phyloP scores from a whole-genome alignment of 2,113 vertebrate genomes.

The Mus musculus region DNA sequence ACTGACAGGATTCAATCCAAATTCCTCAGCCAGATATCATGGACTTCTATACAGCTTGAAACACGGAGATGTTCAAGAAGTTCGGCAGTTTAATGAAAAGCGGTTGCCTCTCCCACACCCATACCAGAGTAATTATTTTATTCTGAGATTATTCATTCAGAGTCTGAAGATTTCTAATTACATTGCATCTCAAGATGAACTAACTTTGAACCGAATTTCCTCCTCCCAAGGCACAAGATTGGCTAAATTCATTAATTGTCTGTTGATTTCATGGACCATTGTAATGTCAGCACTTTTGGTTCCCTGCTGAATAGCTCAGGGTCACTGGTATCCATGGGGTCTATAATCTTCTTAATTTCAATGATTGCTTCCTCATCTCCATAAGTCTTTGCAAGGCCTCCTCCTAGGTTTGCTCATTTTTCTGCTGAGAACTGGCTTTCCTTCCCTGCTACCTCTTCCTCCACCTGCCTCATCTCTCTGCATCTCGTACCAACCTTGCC shows the following conservation, averaged over 20 bases:
- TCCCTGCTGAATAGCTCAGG: conserved; percentile 29
- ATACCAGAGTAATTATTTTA: background rate
- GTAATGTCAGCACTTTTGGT: conserved; percentile 17
- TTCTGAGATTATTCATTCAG: conserved; percentile 10
- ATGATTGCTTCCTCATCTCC: conserved; percentile 42
- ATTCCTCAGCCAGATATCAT: background rate
- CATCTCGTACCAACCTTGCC: background rate
- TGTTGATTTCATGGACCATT: conserved; percentile 60
- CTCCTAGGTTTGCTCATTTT: background rate
- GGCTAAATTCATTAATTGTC: conserved; percentile 40
- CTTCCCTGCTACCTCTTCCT: background rate
- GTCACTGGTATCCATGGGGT: background rate
- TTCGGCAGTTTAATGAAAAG: background rate
- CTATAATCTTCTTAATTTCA: conserved; percentile 69
- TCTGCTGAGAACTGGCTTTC: conserved; percentile 28
- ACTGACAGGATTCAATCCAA: background rate
- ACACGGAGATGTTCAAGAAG: background rate
- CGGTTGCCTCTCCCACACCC: background rate
- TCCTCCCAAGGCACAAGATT: conserved; percentile 2
- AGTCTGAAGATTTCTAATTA: conserved; percentile 44
- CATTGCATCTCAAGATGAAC: background rate
- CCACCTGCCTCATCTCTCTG: background rate
- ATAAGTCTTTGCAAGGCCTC: background rate
- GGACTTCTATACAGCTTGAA: background rate
- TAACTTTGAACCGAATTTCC: conserved; percentile 16